Base-by-base conservation (phyloP, 2,888 invertebrate genomes). In the Napeogenes inachia region DNA sequence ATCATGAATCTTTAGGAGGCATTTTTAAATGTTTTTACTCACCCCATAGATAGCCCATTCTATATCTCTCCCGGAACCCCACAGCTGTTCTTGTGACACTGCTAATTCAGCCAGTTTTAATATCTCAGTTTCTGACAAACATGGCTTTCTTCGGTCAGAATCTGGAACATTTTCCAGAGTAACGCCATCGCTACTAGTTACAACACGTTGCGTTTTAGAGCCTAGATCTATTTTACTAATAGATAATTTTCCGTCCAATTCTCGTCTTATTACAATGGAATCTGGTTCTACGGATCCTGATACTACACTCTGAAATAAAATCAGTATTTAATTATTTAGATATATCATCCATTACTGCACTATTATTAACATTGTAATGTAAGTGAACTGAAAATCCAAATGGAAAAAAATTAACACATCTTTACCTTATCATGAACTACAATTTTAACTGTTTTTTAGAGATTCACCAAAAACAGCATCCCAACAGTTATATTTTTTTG, bases 201-300 rank as follows among this genome's bases (percentile, higher is more conserved):
- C 82, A 8, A 89, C 81, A 57, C 91, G 85, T 13, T 89, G 81
- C 2, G 80, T 83, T 78, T 95, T 94, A 0, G 84, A 82, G 0
- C 94, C 94, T 8, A 92, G 70, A n/a, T 77, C 76, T 8, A 84
- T 83, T 45, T 83, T 80, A 12, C 79, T 72, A 55, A 94, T 81
- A 0, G 71, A 75, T 2, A 95, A 74, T 2, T 80, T 70, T 21
- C 87, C 85, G 13, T 91, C 79, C 72, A 80, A 84, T 2, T 83
- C 84, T 56, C 93, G 90, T 8, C 84, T 80, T 4, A 96, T 76
- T 13, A 91, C 86, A 62, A 95, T 90, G 0, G 94, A 94, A 75
- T 97, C 96, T 0, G 97, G 96, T 72, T 96, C 96, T 2, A 94
- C 92, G 54, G 91, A 82, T 0, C 94, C 96, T 0, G 96, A 95